A percentile compares a stretch with the other conserved stretches of the same genome.
These are phyloP conservation scores for Marisa cornuarietis DNA, from an alignment of 1,140 invertebrate genomes.

Conservation along the genomic window DNA sequence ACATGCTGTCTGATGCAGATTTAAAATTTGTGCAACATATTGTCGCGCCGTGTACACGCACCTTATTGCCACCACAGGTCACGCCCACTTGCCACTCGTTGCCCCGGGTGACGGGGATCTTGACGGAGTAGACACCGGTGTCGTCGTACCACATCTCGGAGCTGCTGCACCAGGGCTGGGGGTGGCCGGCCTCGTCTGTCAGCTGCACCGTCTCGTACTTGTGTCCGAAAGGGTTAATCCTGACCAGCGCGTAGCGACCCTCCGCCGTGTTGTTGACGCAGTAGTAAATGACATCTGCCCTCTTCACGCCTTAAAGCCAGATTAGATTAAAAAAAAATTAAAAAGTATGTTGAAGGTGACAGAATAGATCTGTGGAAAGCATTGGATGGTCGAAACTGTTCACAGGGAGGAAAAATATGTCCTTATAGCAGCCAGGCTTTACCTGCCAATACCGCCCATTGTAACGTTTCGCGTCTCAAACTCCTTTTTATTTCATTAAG, in stretches of 20 bases:
- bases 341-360: too few species aligned
- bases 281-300: neutral
- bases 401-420: too few species aligned
- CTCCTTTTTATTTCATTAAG: too few species aligned
- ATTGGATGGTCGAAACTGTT: too few species aligned
- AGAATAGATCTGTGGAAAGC: too few species aligned
- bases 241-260: neutral
- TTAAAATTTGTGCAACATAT: too few species aligned
- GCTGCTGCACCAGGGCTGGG: neutral
- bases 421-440: too few species aligned
- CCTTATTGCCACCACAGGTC: neutral
- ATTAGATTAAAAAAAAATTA: too few species aligned
- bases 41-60: neutral
- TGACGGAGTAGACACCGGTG: neutral
- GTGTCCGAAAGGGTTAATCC: neutral
- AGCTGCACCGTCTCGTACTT: neutral
- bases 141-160: neutral
- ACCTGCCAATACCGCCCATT: too few species aligned
- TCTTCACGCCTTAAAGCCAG: neutral
- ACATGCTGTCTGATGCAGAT: too few species aligned
- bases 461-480: too few species aligned
- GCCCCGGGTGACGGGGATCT: neutral
- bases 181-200: neutral
- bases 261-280: slow-evolving; percentile 7
- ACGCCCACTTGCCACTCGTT: neutral